Conservation (phyloP, 2,888 invertebrate species). For the Andrena minutula region DNA sequence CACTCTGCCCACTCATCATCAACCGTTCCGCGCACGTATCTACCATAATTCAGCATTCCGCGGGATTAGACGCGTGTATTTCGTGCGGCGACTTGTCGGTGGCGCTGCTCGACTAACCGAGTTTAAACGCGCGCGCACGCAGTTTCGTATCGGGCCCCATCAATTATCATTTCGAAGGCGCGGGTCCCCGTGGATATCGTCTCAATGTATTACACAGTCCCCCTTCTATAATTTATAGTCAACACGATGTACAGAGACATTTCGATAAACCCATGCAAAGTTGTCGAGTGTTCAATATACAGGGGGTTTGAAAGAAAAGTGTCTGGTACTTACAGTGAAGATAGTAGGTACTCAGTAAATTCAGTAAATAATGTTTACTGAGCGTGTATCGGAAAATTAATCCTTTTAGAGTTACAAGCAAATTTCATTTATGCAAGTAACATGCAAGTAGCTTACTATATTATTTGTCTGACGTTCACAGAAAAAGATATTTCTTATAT, state of each 20-base stretch:
- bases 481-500: too few species aligned
- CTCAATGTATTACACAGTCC: conserved; percentile 17
- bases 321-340: too few species aligned
- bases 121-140: conserved; percentile 22
- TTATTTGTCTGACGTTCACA: too few species aligned
- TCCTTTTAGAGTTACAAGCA: too few species aligned
- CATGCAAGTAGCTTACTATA: too few species aligned
- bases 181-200: neutral
- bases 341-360: too few species aligned
- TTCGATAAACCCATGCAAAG: conserved; percentile 4
- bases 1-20: conserved; percentile 43
- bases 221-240: conserved; percentile 37
- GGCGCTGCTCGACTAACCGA: conserved; percentile 58
- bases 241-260: conserved; percentile 19
- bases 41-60: conserved; percentile 57
- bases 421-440: too few species aligned
- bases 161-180: conserved; percentile 45
- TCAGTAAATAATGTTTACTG: too few species aligned
- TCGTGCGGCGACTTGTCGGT: conserved; percentile 21
- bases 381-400: too few species aligned
- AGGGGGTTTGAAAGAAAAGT: too few species aligned
- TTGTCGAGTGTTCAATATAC: neutral
- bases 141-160: conserved; percentile 23
- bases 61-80: conserved; percentile 50
- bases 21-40: conserved; percentile 18